Evolutionary conservation across 2,888 invertebrate species (phyloP), one percentile per base, ranked within the genome.

Genomic region (Drosophila buzzatii): DNA sequence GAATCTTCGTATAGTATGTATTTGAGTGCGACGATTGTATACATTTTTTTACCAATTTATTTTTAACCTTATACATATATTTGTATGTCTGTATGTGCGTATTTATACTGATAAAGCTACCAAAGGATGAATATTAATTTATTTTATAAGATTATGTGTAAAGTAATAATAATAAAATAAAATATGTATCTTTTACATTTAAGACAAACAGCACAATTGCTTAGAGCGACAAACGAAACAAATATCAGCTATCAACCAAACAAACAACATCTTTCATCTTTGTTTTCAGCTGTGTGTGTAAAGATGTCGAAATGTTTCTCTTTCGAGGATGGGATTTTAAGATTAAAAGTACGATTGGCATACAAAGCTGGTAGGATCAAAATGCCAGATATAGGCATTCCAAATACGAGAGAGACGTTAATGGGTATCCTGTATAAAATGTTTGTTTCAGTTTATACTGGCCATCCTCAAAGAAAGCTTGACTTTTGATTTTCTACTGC

Each of bases 71-170:
- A 81, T 82, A 79, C 76, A 85, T 79, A 68, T 76, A 80, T 85
- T 81, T 85, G 81, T 78, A 74, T 79, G 79, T 82, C 85, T 87
- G 76, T 77, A 82, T 88, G 88, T 83, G 84, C 84, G 81, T 87
- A 83, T 82, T 87, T 85, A 78, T 84, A 81, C 76, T 83, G 78
- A 83, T 79, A 71, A 89, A 76, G 72, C 80, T 89, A 85, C 85
- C 85, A 85, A 85, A 85, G 85, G 85, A 85, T 79, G 76, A 69
- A 74, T 79, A 82, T 79, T 81, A 86, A 85, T 89, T 89, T 87
- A 87, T 85, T 89, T 85, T 85, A 82, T 85, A 89, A 85, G 88
- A 87, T 77, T 84, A 67, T 70, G 76, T 86, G 89, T 89, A 85
- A 89, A 87, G 76, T 73, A 88, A 70, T 66, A 81, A 73, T 71